Evolutionary conservation across 2,797 vertebrate species (phyloP).

Genomic region (Anomalospiza imberbis): DNA sequence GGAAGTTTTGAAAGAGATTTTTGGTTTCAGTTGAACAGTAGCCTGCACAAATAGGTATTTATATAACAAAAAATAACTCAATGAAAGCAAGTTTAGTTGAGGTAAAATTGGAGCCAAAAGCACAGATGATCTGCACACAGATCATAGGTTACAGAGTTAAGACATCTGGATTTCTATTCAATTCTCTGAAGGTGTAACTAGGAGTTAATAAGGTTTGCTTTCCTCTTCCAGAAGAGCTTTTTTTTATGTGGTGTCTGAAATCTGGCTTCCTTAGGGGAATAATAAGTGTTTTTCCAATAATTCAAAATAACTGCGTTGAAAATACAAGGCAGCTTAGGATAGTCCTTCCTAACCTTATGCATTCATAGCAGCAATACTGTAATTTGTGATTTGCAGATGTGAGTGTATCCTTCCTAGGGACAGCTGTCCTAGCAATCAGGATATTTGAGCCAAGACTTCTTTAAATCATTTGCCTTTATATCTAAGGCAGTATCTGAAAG

Average conservation of each 20-base stretch:
- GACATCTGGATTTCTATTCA: background rate
- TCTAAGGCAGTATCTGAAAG: background rate
- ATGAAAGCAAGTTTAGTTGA: background rate
- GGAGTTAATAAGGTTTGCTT: constrained; percentile 16
- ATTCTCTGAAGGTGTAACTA: background rate
- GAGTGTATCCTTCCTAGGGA: background rate
- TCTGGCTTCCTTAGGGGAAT: background rate
- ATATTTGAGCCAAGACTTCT: background rate
- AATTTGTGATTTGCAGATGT: background rate
- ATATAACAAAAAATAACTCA: background rate
- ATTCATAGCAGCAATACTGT: background rate
- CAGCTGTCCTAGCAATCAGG: background rate
- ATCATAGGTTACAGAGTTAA: background rate
- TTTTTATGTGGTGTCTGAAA: background rate
- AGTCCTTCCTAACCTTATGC: background rate
- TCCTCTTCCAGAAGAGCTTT: background rate
- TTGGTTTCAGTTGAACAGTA: background rate
- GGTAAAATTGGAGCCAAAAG: background rate
- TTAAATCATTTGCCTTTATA: background rate
- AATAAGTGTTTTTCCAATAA: background rate
- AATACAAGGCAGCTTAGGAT: background rate
- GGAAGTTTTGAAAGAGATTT: background rate
- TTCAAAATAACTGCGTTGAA: background rate
- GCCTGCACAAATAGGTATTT: background rate
- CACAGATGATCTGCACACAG: background rate